Percentiles rank a stretch among this genome's conserved stretches.
Conservation (phyloP, 2,797 vertebrate species). For the Linurgus olivaceus region DNA sequence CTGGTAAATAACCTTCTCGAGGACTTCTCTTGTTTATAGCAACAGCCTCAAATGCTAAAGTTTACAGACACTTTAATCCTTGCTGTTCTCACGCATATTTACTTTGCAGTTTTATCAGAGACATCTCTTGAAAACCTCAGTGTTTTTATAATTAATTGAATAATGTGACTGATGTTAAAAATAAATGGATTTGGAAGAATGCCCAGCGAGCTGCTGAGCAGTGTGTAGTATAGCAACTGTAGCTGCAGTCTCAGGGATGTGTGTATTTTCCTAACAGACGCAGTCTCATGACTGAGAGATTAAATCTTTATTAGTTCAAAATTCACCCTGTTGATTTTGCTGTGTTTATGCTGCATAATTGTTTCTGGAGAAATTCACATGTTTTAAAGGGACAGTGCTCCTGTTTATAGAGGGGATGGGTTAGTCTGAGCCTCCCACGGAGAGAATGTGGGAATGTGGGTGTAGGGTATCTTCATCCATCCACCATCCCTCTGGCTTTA, state of each 20-base stretch:
- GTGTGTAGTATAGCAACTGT: background rate
- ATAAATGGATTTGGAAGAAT: conserved; percentile 41
- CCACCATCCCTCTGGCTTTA: background rate
- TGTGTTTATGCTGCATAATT: conserved; percentile 5
- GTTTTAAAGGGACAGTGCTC: background rate
- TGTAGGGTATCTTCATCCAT: background rate
- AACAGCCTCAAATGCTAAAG: background rate
- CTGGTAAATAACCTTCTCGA: conserved; percentile 25
- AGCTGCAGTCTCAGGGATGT: conserved; percentile 8
- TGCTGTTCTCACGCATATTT: conserved; percentile 38
- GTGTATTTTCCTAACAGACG: conserved; percentile 32
- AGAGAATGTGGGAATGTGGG: background rate
- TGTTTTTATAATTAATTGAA: conserved; percentile 64
- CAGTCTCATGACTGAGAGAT: conserved; percentile 38
- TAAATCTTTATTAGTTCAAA: conserved; percentile 32
- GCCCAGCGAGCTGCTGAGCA: conserved; percentile 11
- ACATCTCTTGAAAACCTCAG: conserved; percentile 35
- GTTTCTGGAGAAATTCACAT: background rate
- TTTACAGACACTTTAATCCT: conserved; percentile 36
- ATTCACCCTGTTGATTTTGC: conserved; percentile 50
- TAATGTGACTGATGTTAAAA: conserved; percentile 56
- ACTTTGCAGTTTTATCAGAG: conserved; percentile 19
- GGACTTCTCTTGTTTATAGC: conserved; percentile 38
- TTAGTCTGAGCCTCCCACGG: background rate
- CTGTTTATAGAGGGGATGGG: background rate